These are phyloP conservation scores for Dreissena polymorpha DNA, from an alignment of 1,140 invertebrate species.

Conservation along the genomic window DNA sequence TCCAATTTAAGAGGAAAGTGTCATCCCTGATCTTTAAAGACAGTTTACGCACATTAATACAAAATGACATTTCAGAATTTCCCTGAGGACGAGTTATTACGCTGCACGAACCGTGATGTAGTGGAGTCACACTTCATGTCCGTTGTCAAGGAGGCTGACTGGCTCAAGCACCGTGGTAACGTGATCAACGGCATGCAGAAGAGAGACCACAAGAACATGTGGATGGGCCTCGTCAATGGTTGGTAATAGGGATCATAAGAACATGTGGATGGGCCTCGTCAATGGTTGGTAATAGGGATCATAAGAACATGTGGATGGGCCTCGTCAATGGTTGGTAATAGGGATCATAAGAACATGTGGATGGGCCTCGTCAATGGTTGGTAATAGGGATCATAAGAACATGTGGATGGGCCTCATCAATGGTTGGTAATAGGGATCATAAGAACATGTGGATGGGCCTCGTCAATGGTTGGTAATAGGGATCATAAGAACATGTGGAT, in stretches of 20 bases:
- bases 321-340: slow-evolving; percentile 90
- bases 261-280: slow-evolving; percentile 95
- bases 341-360: slow-evolving; percentile 98
- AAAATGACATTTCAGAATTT: slow-evolving; percentile 76
- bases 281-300: slow-evolving; percentile 92
- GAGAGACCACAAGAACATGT: slow-evolving; percentile 98
- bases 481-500: slow-evolving; percentile 98
- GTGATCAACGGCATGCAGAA: slow-evolving; percentile 97
- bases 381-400: slow-evolving; percentile 92
- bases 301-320: slow-evolving; percentile 97
- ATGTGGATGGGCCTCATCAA: slow-evolving; percentile 96
- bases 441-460: slow-evolving; percentile 97
- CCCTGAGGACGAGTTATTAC: slow-evolving; percentile 81
- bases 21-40: too few species aligned
- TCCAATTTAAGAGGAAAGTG: too few species aligned
- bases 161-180: slow-evolving; percentile 95
- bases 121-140: slow-evolving; percentile 97
- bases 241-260: slow-evolving; percentile 90
- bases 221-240: slow-evolving; percentile 96
- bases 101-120: slow-evolving; percentile 86
- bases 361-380: slow-evolving; percentile 94
- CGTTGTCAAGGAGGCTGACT: slow-evolving; percentile 98
- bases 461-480: slow-evolving; percentile 94
- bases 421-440: slow-evolving; percentile 96
- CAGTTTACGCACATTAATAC: too few species aligned